Base-by-base conservation (phyloP, 1,140 invertebrate species). In the Daktulosphaira vitifoliae region DNA sequence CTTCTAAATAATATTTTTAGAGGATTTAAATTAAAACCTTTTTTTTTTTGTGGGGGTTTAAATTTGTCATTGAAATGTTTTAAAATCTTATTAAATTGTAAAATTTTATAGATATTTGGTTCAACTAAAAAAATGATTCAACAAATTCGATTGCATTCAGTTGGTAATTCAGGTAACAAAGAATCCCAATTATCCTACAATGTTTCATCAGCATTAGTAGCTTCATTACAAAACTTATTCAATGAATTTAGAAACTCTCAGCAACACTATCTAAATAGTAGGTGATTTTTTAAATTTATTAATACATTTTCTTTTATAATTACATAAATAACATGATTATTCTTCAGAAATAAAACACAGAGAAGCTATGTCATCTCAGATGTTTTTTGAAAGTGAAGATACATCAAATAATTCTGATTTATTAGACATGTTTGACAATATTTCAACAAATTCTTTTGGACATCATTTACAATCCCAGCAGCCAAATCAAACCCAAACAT, bases 161-260 rank as follows among this genome's bases (percentile, higher is more conserved):
- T 66, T 11, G 68, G 70, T 75, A 52, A 72, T 78, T 82, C 78
- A 73, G 81, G 75, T 56, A 77, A 78, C 70, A 78, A 81, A 62
- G 92, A 96, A 74, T 82, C 84, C 68, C 83, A 82, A 68, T 73
- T 96, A 33, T 85, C 87, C 2, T 79, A 81, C 18, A 96, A 92
- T 75, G 90, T 93, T 16, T 83, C 92, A 3, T 78, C 84, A 66
- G 89, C 89, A 46, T 76, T 94, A 62, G 88, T 92, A 1, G 78
- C 84, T 3, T 82, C 83, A 16, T 75, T 96, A 15, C 91, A 95
- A 77, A 90, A 95, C 53, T 75, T 94, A 42, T 92, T 90, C 7
- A 74, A 82, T 9, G 82, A 82, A 53, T 96, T 94, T 73, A 80
- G 90, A 70, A 81, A 81, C 56, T 85, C 86, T 26, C 92, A 96